Conservation (phyloP, 2,113 vertebrate genomes). For the Cygnus buccinator region DNA sequence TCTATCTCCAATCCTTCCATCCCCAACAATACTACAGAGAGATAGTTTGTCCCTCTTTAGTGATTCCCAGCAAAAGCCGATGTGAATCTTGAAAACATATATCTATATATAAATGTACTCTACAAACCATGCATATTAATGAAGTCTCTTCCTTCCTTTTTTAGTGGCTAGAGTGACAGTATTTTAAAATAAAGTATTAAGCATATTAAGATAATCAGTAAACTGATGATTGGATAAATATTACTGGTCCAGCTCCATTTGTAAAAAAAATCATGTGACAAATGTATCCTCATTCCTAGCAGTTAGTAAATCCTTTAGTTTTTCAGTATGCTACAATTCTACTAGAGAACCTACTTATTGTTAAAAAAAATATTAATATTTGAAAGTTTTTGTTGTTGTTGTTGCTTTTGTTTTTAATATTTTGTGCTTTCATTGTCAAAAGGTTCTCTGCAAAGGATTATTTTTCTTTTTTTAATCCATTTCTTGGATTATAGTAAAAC, state of each 20-base stretch:
- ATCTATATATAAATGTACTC: background rate
- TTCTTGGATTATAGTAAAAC: background rate
- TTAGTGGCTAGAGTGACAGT: background rate
- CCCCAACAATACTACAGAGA: background rate
- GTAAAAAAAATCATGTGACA: background rate
- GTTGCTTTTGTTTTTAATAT: background rate
- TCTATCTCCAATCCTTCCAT: background rate
- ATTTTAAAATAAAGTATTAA: background rate
- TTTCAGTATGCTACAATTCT: background rate
- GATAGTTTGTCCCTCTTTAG: background rate
- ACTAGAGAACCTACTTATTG: background rate
- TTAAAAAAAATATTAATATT: background rate
- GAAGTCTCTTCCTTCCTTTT: background rate
- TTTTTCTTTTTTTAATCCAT: background rate
- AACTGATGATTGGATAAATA: background rate
- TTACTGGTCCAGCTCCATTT: background rate
- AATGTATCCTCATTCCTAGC: background rate
- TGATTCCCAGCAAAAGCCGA: background rate
- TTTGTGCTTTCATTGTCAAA: background rate
- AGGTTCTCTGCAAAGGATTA: background rate
- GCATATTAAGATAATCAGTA: background rate
- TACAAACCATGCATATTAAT: background rate
- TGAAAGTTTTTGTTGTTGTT: background rate
- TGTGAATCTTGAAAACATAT: background rate
- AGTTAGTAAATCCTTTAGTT: rapidly evolving